Evolutionary conservation across 2,113 vertebrate genomes (phyloP), one percentile per base, ranked within the genome.

Genomic region (Centropus unirufus): DNA sequence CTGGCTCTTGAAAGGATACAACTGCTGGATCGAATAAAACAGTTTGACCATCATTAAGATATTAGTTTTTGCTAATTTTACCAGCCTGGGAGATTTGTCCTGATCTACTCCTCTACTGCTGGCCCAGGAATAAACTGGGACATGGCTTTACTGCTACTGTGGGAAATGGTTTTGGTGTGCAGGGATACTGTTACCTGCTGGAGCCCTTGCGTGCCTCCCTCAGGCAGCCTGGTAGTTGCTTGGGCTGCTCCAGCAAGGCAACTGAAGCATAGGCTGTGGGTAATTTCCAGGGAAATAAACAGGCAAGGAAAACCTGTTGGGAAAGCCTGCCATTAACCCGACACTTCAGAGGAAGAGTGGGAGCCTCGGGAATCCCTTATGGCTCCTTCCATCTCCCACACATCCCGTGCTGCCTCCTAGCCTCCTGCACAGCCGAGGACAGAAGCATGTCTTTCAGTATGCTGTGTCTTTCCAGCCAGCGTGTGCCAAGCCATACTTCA

Each of bases 401-500:
- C 2, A 3, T 39, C 5, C 54, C 12, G 39, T 44, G 44, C 64
- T 75, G 57, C 19, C 59, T 59, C 64, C 46, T 54, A 82, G 70
- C 36, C 59, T 87, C 22, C 66, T 72, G 79, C 52, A 23, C 4
- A 19, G 36, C 61, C 54, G 9, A 88, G 87, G 84, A 86, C 85
- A 92, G 93, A 34, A 70, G 74, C 63, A 75, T 67, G 91, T 96
- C 97, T 97, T 97, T 97, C 97, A 96, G 69, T 94, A 89, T 59
- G 62, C n/a, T 1, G 0, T 46, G 80, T 69, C 54, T 39, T 93
- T 96, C 92, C 95, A 87, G 85, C 61, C 24, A 0, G 44, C 52
- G 72, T 22, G 23, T 96, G 95, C 97, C 97, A 97, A 98, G 87
- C 81, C 74, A 46, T 93, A 83, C 82, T 95, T 94, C 95, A 98